Evolutionary conservation across 2,888 invertebrate genomes (phyloP).

Genomic region (Spilarctia lutea): DNA sequence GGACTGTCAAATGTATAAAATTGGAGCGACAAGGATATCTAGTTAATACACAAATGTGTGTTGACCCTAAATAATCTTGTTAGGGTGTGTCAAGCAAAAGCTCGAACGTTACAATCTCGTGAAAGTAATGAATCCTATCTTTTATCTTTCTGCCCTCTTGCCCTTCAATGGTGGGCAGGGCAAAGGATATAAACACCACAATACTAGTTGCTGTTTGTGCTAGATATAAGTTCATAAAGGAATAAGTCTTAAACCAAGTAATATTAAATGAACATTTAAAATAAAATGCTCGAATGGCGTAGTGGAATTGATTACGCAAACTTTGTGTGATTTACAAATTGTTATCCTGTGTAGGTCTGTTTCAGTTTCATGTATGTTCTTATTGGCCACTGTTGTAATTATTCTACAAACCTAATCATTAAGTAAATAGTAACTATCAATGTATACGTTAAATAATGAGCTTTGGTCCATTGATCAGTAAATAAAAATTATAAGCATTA

Average conservation of each 20-base stretch:
- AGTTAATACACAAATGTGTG: slow-evolving; percentile 7
- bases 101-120: slow-evolving; percentile 38
- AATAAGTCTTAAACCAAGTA: background rate
- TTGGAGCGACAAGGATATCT: background rate
- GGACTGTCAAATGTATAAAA: background rate
- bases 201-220: slow-evolving; percentile 8
- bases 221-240: background rate
- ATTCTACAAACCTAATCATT: too few species aligned
- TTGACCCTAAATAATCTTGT: slow-evolving; percentile 15
- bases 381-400: too few species aligned
- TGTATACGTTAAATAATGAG: too few species aligned
- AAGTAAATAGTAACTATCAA: too few species aligned
- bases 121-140: slow-evolving; percentile 44
- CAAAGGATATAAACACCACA: slow-evolving; percentile 2
- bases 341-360: too few species aligned
- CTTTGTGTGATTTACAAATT: too few species aligned
- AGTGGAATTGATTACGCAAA: too few species aligned
- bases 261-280: too few species aligned
- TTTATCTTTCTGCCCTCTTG: slow-evolving; percentile 37
- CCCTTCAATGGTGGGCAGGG: slow-evolving; percentile 27
- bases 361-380: too few species aligned
- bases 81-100: slow-evolving; percentile 21
- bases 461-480: too few species aligned
- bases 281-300: too few species aligned
- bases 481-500: too few species aligned